These are phyloP conservation scores for Drosophila guanche DNA, from an alignment of 1,140 invertebrate species.

Conservation along the genomic window DNA sequence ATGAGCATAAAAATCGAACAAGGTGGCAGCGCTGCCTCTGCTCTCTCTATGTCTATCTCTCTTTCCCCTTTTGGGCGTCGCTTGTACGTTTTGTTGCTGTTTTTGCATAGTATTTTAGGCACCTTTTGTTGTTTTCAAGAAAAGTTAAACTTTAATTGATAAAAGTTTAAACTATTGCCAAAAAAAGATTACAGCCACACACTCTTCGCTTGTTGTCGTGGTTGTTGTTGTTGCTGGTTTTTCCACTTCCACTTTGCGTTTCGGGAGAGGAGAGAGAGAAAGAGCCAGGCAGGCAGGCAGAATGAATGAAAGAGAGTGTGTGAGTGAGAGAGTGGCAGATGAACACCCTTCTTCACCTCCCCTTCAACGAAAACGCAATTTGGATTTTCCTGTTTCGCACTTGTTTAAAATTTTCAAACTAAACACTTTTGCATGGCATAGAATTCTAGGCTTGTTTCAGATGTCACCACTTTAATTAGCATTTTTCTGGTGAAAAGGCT, in stretches of 20 bases:
- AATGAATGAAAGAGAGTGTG: no score
- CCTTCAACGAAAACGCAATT: slow-evolving; percentile 24
- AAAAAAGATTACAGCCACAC: slow-evolving; percentile 10
- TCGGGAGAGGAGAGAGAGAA: slow-evolving; percentile 2
- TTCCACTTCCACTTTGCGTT: slow-evolving; percentile 29
- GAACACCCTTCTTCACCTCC: slow-evolving; percentile 7
- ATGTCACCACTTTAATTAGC: slow-evolving; percentile 64
- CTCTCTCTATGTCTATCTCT: neutral
- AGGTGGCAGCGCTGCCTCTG: slow-evolving; percentile 53
- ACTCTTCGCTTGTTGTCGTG: neutral
- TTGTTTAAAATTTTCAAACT: slow-evolving; percentile 4
- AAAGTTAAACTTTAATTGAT: no score
- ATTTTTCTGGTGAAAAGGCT: slow-evolving; percentile 69
- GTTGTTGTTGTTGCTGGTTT: slow-evolving; percentile 35
- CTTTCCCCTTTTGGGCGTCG: slow-evolving; percentile 52
- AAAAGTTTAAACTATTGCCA: slow-evolving; percentile 2
- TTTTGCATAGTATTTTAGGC: slow-evolving; percentile 14
- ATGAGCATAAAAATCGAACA: slow-evolving; percentile 57
- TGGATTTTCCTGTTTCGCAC: slow-evolving; percentile 13
- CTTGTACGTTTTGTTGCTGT: slow-evolving; percentile 20
- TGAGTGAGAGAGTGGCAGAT: slow-evolving; percentile 19
- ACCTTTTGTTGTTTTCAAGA: slow-evolving; percentile 11
- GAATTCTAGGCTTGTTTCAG: slow-evolving; percentile 21
- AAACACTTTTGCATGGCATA: slow-evolving; percentile 23
- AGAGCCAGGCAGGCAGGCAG: no score